Percentiles rank a stretch among this genome's conserved stretches.
Evolutionary conservation across 2,113 vertebrate species (phyloP).

Genomic region (Oxygymnocypris stewartii): DNA sequence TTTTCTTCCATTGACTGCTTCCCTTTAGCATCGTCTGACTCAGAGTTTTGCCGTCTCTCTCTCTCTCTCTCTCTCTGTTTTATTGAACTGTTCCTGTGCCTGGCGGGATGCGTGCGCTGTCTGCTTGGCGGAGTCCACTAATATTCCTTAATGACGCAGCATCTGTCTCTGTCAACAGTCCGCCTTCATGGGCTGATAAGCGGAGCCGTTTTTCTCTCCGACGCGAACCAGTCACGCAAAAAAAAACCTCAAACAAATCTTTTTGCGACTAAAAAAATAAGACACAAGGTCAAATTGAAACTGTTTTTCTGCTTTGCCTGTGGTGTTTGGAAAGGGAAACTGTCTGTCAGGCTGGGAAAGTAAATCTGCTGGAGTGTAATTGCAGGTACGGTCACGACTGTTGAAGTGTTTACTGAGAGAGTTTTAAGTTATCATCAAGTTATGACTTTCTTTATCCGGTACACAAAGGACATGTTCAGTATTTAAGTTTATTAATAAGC

Average conservation of each 20-base stretch:
- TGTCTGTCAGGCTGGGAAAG: not conserved
- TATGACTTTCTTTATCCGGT: not conserved
- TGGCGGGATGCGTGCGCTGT: conserved; percentile 59
- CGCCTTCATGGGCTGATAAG: conserved; percentile 73
- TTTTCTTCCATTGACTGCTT: conserved; percentile 29
- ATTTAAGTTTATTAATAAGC: too few species aligned
- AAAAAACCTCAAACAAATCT: conserved; percentile 60
- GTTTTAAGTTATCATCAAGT: not conserved
- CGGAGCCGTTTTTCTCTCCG: conserved; percentile 61
- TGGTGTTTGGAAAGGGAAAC: not conserved
- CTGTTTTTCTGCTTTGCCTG: not conserved
- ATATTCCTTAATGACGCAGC: conserved; percentile 80
- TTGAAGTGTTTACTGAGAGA: not conserved
- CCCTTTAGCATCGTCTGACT: conserved; percentile 34
- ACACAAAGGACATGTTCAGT: not conserved
- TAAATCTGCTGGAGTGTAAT: conserved; percentile 8
- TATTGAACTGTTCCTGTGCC: conserved; percentile 75
- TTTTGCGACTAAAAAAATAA: conserved; percentile 42
- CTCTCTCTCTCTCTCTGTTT: conserved; percentile 36
- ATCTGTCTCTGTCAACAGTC: conserved; percentile 81
- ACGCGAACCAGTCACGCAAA: conserved; percentile 52
- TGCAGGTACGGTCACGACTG: not conserved
- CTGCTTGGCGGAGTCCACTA: conserved; percentile 74
- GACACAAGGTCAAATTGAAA: conserved; percentile 46
- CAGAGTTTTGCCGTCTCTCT: conserved; percentile 11